These are phyloP conservation scores for Agrypnia vestita DNA, from an alignment of 1,140 invertebrate genomes.

Conservation along the genomic window DNA sequence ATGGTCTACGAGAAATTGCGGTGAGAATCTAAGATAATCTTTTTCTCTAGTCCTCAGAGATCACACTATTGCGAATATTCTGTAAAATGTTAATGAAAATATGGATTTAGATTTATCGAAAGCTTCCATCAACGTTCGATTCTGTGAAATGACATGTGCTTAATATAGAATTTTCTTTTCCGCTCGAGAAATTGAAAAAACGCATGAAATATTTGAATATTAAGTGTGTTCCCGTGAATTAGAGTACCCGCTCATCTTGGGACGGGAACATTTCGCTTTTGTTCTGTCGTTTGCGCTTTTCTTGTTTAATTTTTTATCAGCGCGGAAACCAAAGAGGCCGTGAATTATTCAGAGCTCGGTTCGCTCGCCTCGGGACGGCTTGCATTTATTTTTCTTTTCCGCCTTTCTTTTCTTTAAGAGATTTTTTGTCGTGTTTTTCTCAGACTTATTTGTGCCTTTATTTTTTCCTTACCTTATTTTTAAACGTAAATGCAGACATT, in stretches of 20 bases:
- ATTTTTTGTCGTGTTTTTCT: conserved; percentile 32
- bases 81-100: too few relatives aligned
- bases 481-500: conserved; percentile 23
- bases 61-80: too few relatives aligned
- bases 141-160: too few relatives aligned
- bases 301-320: conserved; percentile 33
- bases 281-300: conserved; percentile 21
- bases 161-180: too few relatives aligned
- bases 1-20: too few relatives aligned
- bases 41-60: too few relatives aligned
- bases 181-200: too few relatives aligned
- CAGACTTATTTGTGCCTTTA: conserved; percentile 35
- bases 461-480: conserved; percentile 16
- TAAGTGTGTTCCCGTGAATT: background rate
- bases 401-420: conserved; percentile 20
- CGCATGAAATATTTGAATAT: background rate
- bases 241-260: background rate
- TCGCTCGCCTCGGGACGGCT: conserved; percentile 9
- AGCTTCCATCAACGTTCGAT: too few relatives aligned
- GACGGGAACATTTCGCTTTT: conserved; percentile 19
- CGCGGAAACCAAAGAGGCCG: conserved; percentile 35
- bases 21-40: too few relatives aligned
- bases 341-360: conserved; percentile 32
- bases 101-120: too few relatives aligned
- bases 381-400: conserved; percentile 26